These are phyloP conservation scores for Aplochiton taeniatus DNA, from an alignment of 2,797 vertebrate species.

Conservation along the genomic window DNA sequence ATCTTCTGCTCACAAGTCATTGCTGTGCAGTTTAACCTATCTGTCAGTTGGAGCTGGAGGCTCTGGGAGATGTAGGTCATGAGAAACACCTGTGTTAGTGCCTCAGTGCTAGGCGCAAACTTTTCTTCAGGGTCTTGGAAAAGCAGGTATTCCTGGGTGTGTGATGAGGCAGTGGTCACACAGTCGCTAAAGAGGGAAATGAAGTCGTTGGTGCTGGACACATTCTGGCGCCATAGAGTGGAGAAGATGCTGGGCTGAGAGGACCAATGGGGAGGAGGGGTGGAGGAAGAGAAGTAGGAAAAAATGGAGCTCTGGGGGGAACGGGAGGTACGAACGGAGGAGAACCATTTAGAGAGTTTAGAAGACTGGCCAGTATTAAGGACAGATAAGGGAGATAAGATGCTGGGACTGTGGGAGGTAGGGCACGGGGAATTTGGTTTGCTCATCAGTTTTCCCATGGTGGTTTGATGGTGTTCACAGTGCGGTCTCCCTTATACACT, in stretches of 20 bases:
- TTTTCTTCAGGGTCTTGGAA: conserved; percentile 74
- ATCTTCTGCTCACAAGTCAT: conserved; percentile 73
- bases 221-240: conserved; percentile 40
- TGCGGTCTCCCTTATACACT: conserved; percentile 70
- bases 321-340: too few species aligned
- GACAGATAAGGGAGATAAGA: conserved; percentile 20
- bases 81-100: conserved; percentile 73
- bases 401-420: conserved; percentile 20
- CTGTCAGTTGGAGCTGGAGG: conserved; percentile 52
- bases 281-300: not conserved
- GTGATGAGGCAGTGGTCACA: conserved; percentile 58
- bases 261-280: not conserved
- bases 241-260: conserved; percentile 50
- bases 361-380: conserved; percentile 20
- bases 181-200: conserved; percentile 66
- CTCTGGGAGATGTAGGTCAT: conserved; percentile 78
- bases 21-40: conserved; percentile 71
- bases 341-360: not conserved
- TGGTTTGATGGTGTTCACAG: conserved; percentile 27
- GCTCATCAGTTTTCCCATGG: conserved; percentile 14
- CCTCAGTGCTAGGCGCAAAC: conserved; percentile 56
- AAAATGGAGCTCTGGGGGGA: not conserved
- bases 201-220: conserved; percentile 47
- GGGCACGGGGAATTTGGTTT: not conserved
- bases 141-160: conserved; percentile 71